Evolutionary conservation across 2,888 invertebrate species (phyloP), one percentile per base, ranked within the genome.

Genomic region (Spilosoma lubricipeda): DNA sequence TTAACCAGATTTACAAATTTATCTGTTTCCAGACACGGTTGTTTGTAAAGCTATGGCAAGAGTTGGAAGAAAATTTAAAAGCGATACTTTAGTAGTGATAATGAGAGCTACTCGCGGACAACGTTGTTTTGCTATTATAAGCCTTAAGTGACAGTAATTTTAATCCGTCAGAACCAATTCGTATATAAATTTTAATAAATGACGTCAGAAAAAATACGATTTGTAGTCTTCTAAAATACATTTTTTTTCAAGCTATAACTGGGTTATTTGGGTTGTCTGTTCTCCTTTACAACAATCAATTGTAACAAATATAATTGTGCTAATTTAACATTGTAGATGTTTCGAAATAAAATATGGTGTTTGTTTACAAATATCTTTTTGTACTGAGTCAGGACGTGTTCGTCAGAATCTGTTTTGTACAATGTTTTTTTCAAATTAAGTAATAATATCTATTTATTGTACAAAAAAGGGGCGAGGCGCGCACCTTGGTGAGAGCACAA

Each of bases 1-100:
- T 91, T 88, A 88, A 83, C 85, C 80, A 81, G 80, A 85, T 83
- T 80, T 81, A 77, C 80, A 81, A 82, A 88, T 87, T 84, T 86
- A 86, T 88, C 81, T 83, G 79, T 84, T 77, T 76, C 79, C 71
- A 70, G 76, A 71, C 72, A 63, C 33, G 69, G 71, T 79, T 73
- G 74, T 82, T 78, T 78, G 73, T 59, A 77, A 76, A 33, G 56
- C 70, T 70, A 74, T 72, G 56, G 64, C 13, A 52, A n/a, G 39
- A 39, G 30, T 67, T 75, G 52, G n/a, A 18, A 66, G 56, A 64
- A 63, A 70, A 3, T n/a, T 23, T 67, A 66, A 59, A 63, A 70
- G 18, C 33, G 42, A 27, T 71, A 63, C 33, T 67, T 71, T 67
- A 2, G 30, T 36, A 13, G n/a, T 42, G 66, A 30, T 36, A 73